These are phyloP conservation scores for Micromussa lordhowensis DNA, from an alignment of 92 coral and sea anemone genomes.

Conservation along the genomic window DNA sequence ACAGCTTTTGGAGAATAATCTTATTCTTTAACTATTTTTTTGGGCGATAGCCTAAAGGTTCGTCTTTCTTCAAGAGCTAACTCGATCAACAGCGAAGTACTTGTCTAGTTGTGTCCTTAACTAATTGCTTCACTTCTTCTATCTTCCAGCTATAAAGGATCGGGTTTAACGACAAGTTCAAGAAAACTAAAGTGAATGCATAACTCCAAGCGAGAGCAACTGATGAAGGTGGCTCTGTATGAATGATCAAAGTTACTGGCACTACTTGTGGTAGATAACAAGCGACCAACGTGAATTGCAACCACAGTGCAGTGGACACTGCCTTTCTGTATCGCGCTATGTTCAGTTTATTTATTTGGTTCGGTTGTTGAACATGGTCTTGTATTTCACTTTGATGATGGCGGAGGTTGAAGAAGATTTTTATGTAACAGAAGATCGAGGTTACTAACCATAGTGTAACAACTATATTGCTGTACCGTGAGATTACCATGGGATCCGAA, in stretches of 20 bases:
- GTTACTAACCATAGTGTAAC: not conserved
- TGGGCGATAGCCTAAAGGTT: too few species aligned
- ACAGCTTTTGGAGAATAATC: too few species aligned
- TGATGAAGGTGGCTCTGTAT: not conserved
- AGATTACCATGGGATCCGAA: not conserved
- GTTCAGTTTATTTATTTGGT: not conserved
- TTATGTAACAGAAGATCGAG: not conserved
- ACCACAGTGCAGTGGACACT: conserved; percentile 7
- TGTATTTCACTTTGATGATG: too few species aligned
- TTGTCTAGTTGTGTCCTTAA: not conserved
- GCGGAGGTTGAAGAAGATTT: too few species aligned
- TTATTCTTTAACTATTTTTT: too few species aligned
- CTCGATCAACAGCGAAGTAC: too few species aligned
- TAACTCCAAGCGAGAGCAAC: not conserved
- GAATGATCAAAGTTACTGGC: too few species aligned
- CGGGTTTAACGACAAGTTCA: not conserved
- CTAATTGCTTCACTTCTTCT: not conserved
- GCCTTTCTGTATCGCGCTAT: conserved; percentile 8
- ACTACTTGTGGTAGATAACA: not conserved
- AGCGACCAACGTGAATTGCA: conserved; percentile 3
- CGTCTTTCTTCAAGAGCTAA: too few species aligned
- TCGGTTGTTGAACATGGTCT: not conserved
- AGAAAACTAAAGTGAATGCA: not conserved
- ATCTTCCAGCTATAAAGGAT: not conserved
- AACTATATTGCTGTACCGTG: not conserved